phyloP scores from a whole-genome alignment of 2,113 vertebrate genomes.

The Rissa tridactyla region DNA sequence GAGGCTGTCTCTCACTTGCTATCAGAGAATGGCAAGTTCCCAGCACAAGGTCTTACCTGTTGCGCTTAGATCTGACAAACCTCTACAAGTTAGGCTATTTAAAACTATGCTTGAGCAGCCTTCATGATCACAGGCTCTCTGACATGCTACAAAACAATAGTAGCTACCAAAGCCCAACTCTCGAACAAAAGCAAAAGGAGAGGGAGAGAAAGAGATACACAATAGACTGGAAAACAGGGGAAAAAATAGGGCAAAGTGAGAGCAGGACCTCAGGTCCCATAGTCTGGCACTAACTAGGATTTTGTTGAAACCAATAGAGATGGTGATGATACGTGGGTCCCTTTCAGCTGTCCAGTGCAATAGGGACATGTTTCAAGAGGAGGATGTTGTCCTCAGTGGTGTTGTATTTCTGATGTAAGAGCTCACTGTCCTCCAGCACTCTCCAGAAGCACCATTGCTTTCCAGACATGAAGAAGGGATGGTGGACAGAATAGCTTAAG shows the following conservation, averaged over 20 bases:
- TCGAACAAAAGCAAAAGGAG: background rate
- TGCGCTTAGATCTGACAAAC: background rate
- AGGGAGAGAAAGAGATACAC: background rate
- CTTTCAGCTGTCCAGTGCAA: background rate
- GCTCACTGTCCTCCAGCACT: background rate
- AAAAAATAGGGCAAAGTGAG: too few species aligned
- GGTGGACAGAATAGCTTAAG: background rate
- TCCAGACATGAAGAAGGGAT: background rate
- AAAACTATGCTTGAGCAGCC: background rate
- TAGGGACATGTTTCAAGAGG: background rate
- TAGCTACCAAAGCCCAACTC: background rate
- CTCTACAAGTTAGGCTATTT: background rate
- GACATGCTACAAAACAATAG: background rate
- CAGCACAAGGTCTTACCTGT: background rate
- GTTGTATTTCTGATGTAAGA: background rate
- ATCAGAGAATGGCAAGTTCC: background rate
- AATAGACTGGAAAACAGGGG: rapidly evolving
- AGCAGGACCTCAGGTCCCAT: background rate
- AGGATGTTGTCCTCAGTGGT: background rate
- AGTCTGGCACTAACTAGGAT: background rate
- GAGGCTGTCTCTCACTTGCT: background rate
- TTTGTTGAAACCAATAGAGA: background rate
- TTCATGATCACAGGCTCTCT: background rate
- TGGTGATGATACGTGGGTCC: background rate
- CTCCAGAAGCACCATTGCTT: background rate